These are phyloP conservation scores for Panzeria rudis DNA, from an alignment of 2,888 invertebrate species.

Conservation along the genomic window DNA sequence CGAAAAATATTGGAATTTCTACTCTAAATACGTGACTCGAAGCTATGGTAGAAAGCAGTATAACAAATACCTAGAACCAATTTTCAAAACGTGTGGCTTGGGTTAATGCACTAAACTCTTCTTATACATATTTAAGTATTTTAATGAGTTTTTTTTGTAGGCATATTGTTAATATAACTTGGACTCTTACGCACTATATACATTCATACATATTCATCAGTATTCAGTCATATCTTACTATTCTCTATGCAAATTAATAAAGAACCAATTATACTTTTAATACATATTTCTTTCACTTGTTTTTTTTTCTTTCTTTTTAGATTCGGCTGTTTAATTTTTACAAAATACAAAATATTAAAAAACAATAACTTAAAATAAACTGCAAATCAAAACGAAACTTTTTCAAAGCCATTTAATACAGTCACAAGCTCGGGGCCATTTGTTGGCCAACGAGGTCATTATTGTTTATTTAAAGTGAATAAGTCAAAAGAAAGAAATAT, in stretches of 20 bases:
- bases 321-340: conserved; percentile 44
- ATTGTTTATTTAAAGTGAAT: conserved; percentile 43
- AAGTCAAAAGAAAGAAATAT: conserved; percentile 39
- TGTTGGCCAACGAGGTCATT: conserved; percentile 68
- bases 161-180: background rate
- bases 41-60: no score
- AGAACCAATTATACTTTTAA: conserved; percentile 5
- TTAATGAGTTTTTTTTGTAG: background rate
- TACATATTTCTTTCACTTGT: conserved; percentile 38
- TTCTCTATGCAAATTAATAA: conserved; percentile 19
- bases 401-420: conserved; percentile 36
- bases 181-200: background rate
- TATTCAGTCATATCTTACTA: background rate
- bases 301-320: conserved; percentile 64
- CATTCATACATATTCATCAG: conserved; percentile 34
- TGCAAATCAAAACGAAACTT: conserved; percentile 9
- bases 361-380: background rate
- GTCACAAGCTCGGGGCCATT: conserved; percentile 60
- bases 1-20: no score
- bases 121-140: background rate
- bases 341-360: conserved; percentile 7
- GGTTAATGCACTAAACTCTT: no score
- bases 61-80: no score
- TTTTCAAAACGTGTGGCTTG: no score
- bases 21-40: no score